Conservation (phyloP, 1,140 invertebrate species). For the Vanessa tameamea region DNA sequence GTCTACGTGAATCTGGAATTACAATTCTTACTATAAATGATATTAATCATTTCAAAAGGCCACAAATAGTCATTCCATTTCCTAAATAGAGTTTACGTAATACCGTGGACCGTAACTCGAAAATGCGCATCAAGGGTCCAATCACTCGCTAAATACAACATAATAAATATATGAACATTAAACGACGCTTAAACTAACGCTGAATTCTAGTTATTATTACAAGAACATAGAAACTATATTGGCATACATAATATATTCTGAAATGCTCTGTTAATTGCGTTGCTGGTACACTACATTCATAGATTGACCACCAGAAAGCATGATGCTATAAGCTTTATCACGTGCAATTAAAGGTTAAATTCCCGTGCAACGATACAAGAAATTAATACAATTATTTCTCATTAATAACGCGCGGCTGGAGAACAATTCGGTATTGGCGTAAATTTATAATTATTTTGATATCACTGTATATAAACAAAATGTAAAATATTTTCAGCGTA, state of each 20-base stretch:
- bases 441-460: constrained; percentile 33
- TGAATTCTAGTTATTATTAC: constrained; percentile 10
- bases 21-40: neutral
- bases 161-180: constrained; percentile 6
- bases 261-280: constrained; percentile 1
- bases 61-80: neutral
- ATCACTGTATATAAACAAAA: constrained; percentile 19
- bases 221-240: constrained; percentile 13
- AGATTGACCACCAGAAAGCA: neutral
- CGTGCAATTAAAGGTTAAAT: constrained; percentile 10
- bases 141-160: constrained; percentile 6
- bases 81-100: neutral
- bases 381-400: constrained; percentile 38
- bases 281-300: neutral
- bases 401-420: constrained; percentile 35
- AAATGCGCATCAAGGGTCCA: constrained; percentile 13
- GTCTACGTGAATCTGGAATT: no score
- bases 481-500: constrained; percentile 14
- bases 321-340: constrained; percentile 11
- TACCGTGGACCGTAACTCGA: neutral
- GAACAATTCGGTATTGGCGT: constrained; percentile 27
- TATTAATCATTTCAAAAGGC: neutral
- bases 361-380: neutral
- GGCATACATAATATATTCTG: constrained; percentile 4
- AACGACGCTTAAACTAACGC: neutral